Evolutionary conservation across 2,888 invertebrate species (phyloP).

Genomic region (Synanthedon myopaeformis): DNA sequence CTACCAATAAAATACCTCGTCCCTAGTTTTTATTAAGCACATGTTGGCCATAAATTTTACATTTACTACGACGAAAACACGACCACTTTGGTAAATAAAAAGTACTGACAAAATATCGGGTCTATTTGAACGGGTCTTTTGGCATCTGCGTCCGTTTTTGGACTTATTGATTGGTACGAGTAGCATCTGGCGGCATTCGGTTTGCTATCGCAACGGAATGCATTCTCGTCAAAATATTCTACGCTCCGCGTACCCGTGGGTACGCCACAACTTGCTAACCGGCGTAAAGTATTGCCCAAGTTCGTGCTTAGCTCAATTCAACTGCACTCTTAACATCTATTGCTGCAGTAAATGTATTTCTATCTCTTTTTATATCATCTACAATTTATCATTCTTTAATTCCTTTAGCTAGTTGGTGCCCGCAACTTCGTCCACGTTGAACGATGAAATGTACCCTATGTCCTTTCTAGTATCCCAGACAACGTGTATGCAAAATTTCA

Average conservation of each 20-base stretch:
- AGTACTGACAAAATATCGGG: constrained; percentile 44
- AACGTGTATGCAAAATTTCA: no score
- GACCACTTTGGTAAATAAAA: constrained; percentile 52
- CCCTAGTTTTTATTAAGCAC: constrained; percentile 45
- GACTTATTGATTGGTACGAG: constrained; percentile 43
- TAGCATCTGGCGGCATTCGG: constrained; percentile 23
- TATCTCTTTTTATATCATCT: constrained; percentile 39
- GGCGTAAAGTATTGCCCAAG: constrained; percentile 32
- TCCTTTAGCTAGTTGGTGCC: no score
- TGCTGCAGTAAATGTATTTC: constrained; percentile 10
- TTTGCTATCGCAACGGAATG: constrained; percentile 14
- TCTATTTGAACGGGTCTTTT: constrained; percentile 22
- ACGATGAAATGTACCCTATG: no score
- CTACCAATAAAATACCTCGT: constrained; percentile 15
- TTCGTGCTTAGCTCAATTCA: constrained; percentile 16
- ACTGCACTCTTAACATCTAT: constrained; percentile 20
- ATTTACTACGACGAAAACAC: constrained; percentile 45
- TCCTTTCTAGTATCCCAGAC: no score
- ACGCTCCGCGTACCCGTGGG: no score
- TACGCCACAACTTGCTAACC: constrained; percentile 16
- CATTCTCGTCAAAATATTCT: constrained; percentile 31
- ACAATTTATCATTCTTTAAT: constrained; percentile 2
- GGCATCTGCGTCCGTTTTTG: constrained; percentile 46
- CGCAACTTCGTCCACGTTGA: no score
- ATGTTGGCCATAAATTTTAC: constrained; percentile 48